phyloP scores from a whole-genome alignment of 1,140 invertebrate genomes.

The Zaprionus taronus region DNA sequence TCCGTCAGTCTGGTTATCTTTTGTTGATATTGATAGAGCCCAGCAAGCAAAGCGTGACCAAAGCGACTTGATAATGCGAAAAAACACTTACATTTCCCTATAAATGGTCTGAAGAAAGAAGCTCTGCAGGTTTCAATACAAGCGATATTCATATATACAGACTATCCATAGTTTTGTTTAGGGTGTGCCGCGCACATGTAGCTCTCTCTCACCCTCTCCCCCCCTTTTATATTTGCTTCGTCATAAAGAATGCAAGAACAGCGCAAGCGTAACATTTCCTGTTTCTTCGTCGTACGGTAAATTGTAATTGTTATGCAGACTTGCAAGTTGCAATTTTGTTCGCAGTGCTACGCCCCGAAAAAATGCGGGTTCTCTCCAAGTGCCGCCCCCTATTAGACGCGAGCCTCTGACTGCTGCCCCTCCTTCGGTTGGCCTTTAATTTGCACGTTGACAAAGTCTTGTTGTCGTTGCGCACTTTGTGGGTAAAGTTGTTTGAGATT shows the following conservation, averaged over 20 bases:
- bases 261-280: constrained; percentile 70
- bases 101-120: neutral
- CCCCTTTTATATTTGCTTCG: neutral
- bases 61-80: constrained; percentile 7
- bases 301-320: constrained; percentile 73
- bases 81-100: neutral
- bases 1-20: constrained; percentile 53
- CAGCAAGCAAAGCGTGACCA: constrained; percentile 12
- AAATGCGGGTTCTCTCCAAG: constrained; percentile 30
- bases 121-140: neutral
- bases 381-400: neutral
- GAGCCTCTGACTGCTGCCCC: neutral
- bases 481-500: constrained; percentile 45
- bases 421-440: constrained; percentile 25
- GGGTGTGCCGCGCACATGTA: constrained; percentile 24
- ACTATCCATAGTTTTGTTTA: constrained; percentile 7
- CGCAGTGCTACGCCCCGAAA: constrained; percentile 34
- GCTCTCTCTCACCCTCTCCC: neutral
- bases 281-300: constrained; percentile 64
- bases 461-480: constrained; percentile 34
- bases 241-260: constrained; percentile 48
- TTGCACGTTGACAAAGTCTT: constrained; percentile 66
- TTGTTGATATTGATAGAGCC: constrained; percentile 67
- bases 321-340: constrained; percentile 37
- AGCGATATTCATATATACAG: neutral